phyloP scores from a whole-genome alignment of 2,888 invertebrate genomes.

The Pseudococcus longispinus region DNA sequence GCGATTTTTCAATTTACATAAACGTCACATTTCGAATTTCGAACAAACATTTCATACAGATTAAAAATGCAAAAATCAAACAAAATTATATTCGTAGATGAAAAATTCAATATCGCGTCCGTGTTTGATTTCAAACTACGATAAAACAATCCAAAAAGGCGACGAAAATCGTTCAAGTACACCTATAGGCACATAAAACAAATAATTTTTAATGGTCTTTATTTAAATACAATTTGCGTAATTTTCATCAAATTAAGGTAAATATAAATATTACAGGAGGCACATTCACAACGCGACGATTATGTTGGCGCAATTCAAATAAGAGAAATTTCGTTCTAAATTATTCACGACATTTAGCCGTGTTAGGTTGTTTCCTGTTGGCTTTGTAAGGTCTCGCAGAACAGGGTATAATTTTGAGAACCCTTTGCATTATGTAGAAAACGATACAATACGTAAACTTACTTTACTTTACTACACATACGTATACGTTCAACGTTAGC shows the following conservation, averaged over 20 bases:
- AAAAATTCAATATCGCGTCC: neutral
- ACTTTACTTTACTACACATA: neutral
- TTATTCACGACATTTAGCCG: constrained; percentile 13
- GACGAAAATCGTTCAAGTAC: neutral
- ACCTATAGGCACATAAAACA: neutral
- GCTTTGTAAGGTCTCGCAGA: neutral
- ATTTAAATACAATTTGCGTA: neutral
- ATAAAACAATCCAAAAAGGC: neutral
- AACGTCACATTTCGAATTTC: neutral
- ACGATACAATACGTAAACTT: constrained; percentile 19
- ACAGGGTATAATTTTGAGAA: constrained; percentile 34
- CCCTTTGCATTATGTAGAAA: constrained; percentile 34
- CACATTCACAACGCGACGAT: neutral
- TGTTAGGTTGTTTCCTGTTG: neutral
- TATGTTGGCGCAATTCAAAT: neutral
- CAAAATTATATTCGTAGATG: neutral
- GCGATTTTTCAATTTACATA: neutral
- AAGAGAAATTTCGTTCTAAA: neutral
- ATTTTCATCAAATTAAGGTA: constrained; percentile 7
- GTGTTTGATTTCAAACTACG: neutral
- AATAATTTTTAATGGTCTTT: neutral
- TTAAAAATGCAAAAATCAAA: neutral
- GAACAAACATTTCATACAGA: neutral
- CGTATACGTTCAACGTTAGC: neutral
- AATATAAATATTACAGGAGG: neutral